A percentile compares a stretch with the other conserved stretches of the same genome.
These are phyloP conservation scores for Meloidogyne chitwoodi DNA, from an alignment of 1,140 invertebrate species.

Conservation along the genomic window DNA sequence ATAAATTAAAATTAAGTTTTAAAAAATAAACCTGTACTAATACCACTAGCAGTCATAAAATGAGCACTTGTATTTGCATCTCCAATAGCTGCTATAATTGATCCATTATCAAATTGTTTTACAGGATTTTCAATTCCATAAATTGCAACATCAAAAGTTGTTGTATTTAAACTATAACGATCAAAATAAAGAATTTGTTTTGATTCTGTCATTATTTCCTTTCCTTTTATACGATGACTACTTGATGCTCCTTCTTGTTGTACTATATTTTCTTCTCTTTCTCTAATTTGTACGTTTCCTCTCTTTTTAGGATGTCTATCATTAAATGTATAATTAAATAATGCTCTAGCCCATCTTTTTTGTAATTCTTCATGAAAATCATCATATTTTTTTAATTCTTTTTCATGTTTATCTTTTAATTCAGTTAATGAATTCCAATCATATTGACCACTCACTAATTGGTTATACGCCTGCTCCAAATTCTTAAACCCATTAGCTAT, in stretches of 20 bases:
- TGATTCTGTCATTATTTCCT: background rate
- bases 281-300: background rate
- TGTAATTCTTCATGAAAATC: background rate
- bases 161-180: background rate
- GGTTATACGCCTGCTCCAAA: too few relatives aligned
- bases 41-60: slow-evolving; percentile 20
- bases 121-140: background rate
- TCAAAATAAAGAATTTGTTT: slow-evolving; percentile 1
- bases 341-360: background rate
- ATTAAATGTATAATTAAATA: background rate
- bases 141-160: background rate
- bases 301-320: background rate
- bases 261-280: background rate
- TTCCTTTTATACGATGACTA: background rate
- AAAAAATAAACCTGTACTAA: too few relatives aligned
- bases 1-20: too few relatives aligned
- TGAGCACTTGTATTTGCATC: slow-evolving; percentile 20
- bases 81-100: slow-evolving; percentile 3
- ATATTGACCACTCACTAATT: too few relatives aligned
- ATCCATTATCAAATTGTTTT: background rate
- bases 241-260: background rate
- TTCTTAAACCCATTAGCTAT: background rate
- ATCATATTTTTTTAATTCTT: background rate
- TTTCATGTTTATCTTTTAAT: background rate
- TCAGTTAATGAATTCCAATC: background rate